phyloP scores from a whole-genome alignment of 2,113 vertebrate species.

The Benitochromis conjunctus region DNA sequence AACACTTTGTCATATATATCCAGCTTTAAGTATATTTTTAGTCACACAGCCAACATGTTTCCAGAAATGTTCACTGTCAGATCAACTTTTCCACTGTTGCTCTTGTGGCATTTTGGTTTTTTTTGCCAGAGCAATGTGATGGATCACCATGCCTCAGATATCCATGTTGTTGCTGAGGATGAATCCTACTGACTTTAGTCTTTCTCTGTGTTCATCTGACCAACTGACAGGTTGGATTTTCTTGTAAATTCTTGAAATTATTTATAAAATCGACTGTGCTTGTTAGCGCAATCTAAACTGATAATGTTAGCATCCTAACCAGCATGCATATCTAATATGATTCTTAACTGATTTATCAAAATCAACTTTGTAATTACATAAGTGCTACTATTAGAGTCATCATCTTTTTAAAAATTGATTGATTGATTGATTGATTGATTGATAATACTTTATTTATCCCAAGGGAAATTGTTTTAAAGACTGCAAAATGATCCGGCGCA shows the following conservation, averaged over 20 bases:
- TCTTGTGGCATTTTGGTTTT: not conserved
- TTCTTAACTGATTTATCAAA: not conserved
- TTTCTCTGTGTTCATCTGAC: not conserved
- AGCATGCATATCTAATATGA: not conserved
- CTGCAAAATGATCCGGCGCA: too few species aligned
- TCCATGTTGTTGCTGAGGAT: not conserved
- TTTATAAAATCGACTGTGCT: not conserved
- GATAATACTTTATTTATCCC: too few species aligned
- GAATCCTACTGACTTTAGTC: not conserved
- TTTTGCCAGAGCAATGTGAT: not conserved
- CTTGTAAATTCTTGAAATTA: not conserved
- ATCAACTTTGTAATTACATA: not conserved
- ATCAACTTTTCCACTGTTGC: not conserved
- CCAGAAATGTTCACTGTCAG: not conserved
- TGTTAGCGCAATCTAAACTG: not conserved
- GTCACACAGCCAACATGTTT: not conserved
- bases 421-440: too few species aligned
- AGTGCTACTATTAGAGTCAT: not conserved
- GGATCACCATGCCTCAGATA: not conserved
- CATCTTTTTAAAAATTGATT: not conserved
- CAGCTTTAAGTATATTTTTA: not conserved
- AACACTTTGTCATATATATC: not conserved
- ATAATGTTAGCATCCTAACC: not conserved
- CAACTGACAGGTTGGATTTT: not conserved
- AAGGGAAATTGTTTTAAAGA: too few species aligned